Conservation (phyloP, 2,113 vertebrate species). For the Bufo bufo region DNA sequence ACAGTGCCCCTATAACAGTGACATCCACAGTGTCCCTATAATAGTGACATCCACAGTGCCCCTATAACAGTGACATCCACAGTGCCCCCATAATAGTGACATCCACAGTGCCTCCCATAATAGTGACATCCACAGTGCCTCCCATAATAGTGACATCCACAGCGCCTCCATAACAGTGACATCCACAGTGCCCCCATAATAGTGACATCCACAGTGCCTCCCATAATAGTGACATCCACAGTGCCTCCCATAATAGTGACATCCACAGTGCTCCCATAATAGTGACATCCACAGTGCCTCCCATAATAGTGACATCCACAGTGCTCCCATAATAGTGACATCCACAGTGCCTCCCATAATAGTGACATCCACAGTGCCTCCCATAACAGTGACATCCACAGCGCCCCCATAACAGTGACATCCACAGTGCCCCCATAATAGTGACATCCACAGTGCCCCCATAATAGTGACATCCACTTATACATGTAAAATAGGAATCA, state of each 20-base stretch:
- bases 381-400: neutral
- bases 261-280: neutral
- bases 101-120: too few relatives aligned
- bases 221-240: too few relatives aligned
- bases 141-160: neutral
- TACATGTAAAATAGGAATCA: too few relatives aligned
- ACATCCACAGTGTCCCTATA: too few relatives aligned
- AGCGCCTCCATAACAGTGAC: neutral
- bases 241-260: too few relatives aligned
- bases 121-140: neutral
- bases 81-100: too few relatives aligned
- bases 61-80: too few relatives aligned
- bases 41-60: too few relatives aligned
- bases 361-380: too few relatives aligned
- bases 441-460: neutral
- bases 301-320: neutral
- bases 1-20: too few relatives aligned
- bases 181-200: neutral
- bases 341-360: neutral
- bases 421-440: neutral
- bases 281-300: neutral
- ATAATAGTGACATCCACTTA: neutral
- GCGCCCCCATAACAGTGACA: neutral
- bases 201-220: neutral
- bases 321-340: neutral